Evolutionary conservation across 2,888 invertebrate species (phyloP), one percentile per base, ranked within the genome.

Genomic region (Congeria kusceri): DNA sequence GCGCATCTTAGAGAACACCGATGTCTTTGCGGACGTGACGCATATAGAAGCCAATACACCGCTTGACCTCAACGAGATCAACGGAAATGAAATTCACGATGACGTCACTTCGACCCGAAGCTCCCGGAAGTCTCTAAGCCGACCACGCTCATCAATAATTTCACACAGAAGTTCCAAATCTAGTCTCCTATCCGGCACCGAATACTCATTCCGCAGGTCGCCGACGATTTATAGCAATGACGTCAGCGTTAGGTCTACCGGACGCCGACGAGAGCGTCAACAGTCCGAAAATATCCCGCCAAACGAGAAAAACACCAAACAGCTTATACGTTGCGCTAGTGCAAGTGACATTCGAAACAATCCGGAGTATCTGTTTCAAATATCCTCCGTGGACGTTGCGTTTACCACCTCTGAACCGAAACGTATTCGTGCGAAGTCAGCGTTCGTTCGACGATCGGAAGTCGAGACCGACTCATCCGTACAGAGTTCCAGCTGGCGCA

Each of bases 301-400:
- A 7, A 80, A 87, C 47, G 86, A 87, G 68, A 86, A 80, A 61
- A 83, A 88, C 62, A 65, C 76, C 9, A 86, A 84, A 46, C 79
- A 83, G n/a, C 62, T 90, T 9, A 88, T 90, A 29, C 78, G 82
- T 27, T 88, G 87, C 73, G 90, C 88, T 13, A 87, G 88, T 72
- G 62, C 73, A 18, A 78, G 69, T 28, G 91, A 92, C 69, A 85
- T 91, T 56, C 80, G 91, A 23, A 92, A 92, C 74, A 88, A 86
- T n/a, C 88, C 89, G 5, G 90, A 90, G 62, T 89, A 90, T 74
- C 80, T 92, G 23, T 85, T 90, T n/a, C 67, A 82, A 28, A 58
- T 81, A 18, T 69, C 83, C 1, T 80, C 80, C 11, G 39, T 80
- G 39, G 77, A 75, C 0, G 65, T 64, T 0, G 59, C 73, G 23